These are phyloP conservation scores for Bruchidius siliquastri DNA, from an alignment of 2,888 invertebrate genomes.

Conservation along the genomic window DNA sequence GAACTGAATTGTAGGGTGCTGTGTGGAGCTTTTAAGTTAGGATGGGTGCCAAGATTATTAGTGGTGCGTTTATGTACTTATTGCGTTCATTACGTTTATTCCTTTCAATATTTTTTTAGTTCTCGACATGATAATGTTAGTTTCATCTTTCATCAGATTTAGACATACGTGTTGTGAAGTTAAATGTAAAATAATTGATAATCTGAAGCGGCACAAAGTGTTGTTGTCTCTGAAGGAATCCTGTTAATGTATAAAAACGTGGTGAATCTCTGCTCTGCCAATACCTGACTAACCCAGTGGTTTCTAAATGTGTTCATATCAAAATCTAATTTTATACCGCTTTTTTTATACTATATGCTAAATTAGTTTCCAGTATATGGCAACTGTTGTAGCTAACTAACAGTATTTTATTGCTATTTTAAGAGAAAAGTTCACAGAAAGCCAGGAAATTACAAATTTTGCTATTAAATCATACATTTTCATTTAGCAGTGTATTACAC, in stretches of 20 bases:
- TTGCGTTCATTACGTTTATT: slow-evolving; percentile 19
- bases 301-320: slow-evolving; percentile 46
- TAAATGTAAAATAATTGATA: slow-evolving; percentile 11
- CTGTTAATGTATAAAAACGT: slow-evolving; percentile 33
- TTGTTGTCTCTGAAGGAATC: slow-evolving; percentile 27
- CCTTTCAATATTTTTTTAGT: background rate
- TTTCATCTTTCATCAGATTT: background rate
- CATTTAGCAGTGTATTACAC: background rate
- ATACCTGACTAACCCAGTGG: slow-evolving; percentile 40
- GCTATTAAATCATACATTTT: background rate
- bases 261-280: slow-evolving; percentile 44
- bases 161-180: background rate
- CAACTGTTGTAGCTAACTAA: slow-evolving; percentile 30
- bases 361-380: slow-evolving; percentile 28
- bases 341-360: slow-evolving; percentile 33
- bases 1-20: slow-evolving; percentile 12
- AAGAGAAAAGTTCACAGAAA: background rate
- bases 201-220: slow-evolving; percentile 8
- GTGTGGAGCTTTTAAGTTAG: slow-evolving; percentile 8
- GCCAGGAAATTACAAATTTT: background rate
- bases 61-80: slow-evolving; percentile 40
- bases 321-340: slow-evolving; percentile 35
- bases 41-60: slow-evolving; percentile 33
- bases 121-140: background rate
- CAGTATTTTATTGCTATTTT: slow-evolving; percentile 28